A percentile compares a stretch with the other conserved stretches of the same genome.
phyloP scores from a whole-genome alignment of 2,888 invertebrate species.

The Bombylius discolor region DNA sequence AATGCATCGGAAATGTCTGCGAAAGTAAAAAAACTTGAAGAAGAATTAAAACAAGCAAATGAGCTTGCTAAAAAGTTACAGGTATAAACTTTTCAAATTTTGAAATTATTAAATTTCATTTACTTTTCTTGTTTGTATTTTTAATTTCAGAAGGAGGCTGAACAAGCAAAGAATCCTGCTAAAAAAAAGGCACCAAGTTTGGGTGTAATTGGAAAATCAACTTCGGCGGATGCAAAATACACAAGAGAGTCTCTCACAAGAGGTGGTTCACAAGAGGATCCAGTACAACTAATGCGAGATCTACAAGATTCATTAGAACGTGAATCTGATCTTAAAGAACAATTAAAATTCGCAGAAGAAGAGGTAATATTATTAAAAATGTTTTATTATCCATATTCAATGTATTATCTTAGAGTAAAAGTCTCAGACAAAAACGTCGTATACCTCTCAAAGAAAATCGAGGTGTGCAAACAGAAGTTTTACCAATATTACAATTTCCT shows the following conservation, averaged over 20 bases:
- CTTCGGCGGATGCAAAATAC: conserved; percentile 54
- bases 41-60: conserved; percentile 69
- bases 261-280: conserved; percentile 69
- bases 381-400: not conserved
- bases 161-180: conserved; percentile 27
- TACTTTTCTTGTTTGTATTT: not conserved
- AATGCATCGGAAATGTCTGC: conserved; percentile 49
- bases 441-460: conserved; percentile 20
- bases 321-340: conserved; percentile 86
- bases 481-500: conserved; percentile 23
- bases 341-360: conserved; percentile 83
- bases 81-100: conserved; percentile 24
- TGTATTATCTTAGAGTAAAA: conserved; percentile 11
- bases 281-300: conserved; percentile 68
- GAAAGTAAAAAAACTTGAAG: conserved; percentile 68
- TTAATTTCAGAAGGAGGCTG: conserved; percentile 23
- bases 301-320: conserved; percentile 84
- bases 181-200: conserved; percentile 48
- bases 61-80: conserved; percentile 58
- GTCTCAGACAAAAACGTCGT: conserved; percentile 14
- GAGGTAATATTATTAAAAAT: conserved; percentile 46
- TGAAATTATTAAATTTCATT: not conserved
- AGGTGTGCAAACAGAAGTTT: conserved; percentile 28
- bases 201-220: conserved; percentile 42
- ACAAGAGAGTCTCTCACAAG: conserved; percentile 62